A percentile compares a stretch with the other conserved stretches of the same genome.
These are phyloP conservation scores for Bubo scandiacus DNA, from an alignment of 2,113 vertebrate genomes.

Conservation along the genomic window DNA sequence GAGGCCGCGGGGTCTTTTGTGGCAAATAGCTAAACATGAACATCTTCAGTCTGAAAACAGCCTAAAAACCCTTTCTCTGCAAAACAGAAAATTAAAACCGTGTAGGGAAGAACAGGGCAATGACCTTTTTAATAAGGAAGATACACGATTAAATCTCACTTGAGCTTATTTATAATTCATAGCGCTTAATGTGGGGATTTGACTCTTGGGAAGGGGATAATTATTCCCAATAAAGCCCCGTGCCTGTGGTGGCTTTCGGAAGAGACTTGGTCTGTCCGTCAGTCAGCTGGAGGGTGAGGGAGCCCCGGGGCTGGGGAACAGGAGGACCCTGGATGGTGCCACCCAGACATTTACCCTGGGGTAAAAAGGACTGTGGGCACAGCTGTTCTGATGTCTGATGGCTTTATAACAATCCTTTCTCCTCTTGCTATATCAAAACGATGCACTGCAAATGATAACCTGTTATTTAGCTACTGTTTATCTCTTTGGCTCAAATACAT, in stretches of 20 bases:
- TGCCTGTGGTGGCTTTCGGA: accelerated
- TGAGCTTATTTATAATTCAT: neutral
- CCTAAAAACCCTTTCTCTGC: neutral
- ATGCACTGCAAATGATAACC: neutral
- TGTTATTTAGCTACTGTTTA: neutral
- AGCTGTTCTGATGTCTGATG: neutral
- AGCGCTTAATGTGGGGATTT: neutral
- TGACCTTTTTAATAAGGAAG: neutral
- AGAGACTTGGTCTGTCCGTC: neutral
- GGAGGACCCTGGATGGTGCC: neutral
- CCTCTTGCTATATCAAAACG: neutral
- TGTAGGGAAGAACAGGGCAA: neutral
- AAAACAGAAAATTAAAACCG: neutral
- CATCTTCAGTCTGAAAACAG: neutral
- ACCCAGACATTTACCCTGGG: accelerated
- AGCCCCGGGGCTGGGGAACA: neutral
- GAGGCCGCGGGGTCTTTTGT: neutral
- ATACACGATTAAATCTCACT: neutral
- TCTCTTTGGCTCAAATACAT: neutral
- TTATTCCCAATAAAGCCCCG: neutral
- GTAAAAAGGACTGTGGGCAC: neutral
- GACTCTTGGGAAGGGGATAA: neutral
- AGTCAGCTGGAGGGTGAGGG: neutral
- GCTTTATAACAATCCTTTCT: neutral
- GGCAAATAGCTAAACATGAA: neutral